These are phyloP conservation scores for Lasiurus borealis DNA, from an alignment of 2,113 vertebrate species.

Conservation along the genomic window DNA sequence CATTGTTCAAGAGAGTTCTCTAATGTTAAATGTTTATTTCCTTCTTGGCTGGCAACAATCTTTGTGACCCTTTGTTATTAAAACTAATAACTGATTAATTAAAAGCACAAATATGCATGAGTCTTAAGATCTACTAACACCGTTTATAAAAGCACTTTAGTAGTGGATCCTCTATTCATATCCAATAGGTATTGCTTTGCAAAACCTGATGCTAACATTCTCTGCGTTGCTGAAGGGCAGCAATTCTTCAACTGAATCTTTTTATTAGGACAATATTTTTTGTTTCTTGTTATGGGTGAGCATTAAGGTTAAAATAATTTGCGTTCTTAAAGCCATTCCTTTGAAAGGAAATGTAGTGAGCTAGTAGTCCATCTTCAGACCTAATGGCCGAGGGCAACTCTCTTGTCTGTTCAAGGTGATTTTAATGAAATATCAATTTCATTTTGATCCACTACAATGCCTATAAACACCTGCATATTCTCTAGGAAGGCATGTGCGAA, in stretches of 20 bases:
- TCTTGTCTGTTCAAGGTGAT: constrained; percentile 46
- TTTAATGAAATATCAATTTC: constrained; percentile 55
- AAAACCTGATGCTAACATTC: constrained; percentile 32
- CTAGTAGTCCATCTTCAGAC: constrained; percentile 45
- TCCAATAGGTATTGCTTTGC: constrained; percentile 63
- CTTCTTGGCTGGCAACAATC: constrained; percentile 49
- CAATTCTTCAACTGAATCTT: constrained; percentile 48
- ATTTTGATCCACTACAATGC: constrained; percentile 50
- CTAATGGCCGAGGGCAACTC: background rate
- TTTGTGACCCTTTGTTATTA: constrained; percentile 64
- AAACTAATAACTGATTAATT: constrained; percentile 72
- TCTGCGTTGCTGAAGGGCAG: constrained; percentile 20
- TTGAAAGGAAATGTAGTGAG: constrained; percentile 43
- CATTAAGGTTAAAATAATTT: constrained; percentile 58
- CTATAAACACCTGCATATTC: background rate
- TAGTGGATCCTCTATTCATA: constrained; percentile 6
- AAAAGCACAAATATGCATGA: constrained; percentile 58
- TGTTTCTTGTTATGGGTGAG: constrained; percentile 34
- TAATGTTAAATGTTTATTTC: constrained; percentile 58
- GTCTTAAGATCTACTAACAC: constrained; percentile 36
- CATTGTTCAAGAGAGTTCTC: constrained; percentile 62
- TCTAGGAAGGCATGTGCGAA: background rate
- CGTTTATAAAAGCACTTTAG: constrained; percentile 17
- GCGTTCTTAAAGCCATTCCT: constrained; percentile 42
- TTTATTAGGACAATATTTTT: background rate